Evolutionary conservation across 2,797 vertebrate genomes (phyloP).

Genomic region (Artibeus jamaicensis): DNA sequence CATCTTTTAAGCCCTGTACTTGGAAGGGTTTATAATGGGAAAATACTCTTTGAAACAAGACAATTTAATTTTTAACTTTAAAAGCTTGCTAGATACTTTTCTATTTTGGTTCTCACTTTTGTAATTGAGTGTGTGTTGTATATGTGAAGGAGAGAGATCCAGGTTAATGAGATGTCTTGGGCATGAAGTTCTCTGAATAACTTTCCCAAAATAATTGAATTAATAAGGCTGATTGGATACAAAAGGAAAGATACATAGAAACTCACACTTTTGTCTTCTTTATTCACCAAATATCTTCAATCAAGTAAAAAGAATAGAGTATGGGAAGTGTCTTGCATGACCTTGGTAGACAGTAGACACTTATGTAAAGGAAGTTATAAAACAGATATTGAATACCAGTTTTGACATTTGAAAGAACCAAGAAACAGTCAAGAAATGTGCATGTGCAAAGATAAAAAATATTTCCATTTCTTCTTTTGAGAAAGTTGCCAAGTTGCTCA

Average conservation of each 20-base stretch:
- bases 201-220: not conserved
- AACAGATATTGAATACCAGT: not conserved
- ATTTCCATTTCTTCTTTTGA: not conserved
- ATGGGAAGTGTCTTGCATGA: not conserved
- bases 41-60: not conserved
- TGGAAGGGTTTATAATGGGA: not conserved
- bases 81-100: not conserved
- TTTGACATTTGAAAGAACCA: not conserved
- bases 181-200: not conserved
- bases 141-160: not conserved
- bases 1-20: slow-evolving; percentile 13
- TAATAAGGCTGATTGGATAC: not conserved
- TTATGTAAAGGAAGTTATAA: slow-evolving; percentile 7
- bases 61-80: slow-evolving; percentile 25
- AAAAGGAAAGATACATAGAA: not conserved
- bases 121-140: not conserved
- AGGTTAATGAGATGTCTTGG: not conserved
- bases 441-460: not conserved
- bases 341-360: not conserved
- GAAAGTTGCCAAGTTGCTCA: not conserved
- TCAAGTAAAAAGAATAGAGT: not conserved
- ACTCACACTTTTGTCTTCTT: not conserved
- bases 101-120: slow-evolving; percentile 33
- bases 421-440: not conserved
- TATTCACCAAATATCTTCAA: not conserved